Evolutionary conservation across 30 jellyfish, hydroid and myxozoan species (phyloP).

Genomic region (Haliclystus octoradiatus): DNA sequence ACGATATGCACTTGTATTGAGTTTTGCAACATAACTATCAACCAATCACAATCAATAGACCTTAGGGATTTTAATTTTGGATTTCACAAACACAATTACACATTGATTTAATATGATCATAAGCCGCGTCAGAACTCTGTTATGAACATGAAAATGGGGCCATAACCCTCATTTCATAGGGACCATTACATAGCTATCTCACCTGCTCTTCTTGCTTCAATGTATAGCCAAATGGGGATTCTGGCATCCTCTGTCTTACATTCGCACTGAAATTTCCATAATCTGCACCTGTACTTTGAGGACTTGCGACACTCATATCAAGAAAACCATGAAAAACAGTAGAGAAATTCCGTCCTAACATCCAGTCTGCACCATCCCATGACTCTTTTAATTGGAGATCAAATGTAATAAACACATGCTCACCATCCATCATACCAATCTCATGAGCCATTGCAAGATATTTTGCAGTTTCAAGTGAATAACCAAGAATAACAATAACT

Average conservation of each 20-base stretch:
- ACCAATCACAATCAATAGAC: no score
- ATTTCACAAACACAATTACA: no score
- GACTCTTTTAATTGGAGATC: constrained; percentile 30
- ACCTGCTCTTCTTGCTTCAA: constrained; percentile 52
- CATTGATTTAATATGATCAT: no score
- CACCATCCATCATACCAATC: constrained; percentile 67
- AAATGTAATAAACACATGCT: constrained; percentile 65
- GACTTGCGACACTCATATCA: constrained; percentile 75
- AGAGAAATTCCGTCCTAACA: constrained; percentile 24
- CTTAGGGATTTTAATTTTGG: no score
- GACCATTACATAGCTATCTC: no score
- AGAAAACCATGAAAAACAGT: constrained; percentile 51
- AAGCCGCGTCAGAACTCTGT: no score
- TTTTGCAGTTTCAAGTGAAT: constrained; percentile 34
- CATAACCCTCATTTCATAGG: no score
- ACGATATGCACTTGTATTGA: no score
- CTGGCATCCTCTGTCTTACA: constrained; percentile 61
- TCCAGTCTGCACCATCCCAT: constrained; percentile 42
- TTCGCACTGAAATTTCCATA: constrained; percentile 30
- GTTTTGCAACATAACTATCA: no score
- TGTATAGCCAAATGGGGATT: constrained; percentile 50
- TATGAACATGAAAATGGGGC: no score
- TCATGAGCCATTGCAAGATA: constrained; percentile 46
- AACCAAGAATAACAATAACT: constrained; percentile 76
- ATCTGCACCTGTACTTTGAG: constrained; percentile 11